Base-by-base conservation (phyloP, 2,113 vertebrate genomes). In the Regulus satrapa region DNA sequence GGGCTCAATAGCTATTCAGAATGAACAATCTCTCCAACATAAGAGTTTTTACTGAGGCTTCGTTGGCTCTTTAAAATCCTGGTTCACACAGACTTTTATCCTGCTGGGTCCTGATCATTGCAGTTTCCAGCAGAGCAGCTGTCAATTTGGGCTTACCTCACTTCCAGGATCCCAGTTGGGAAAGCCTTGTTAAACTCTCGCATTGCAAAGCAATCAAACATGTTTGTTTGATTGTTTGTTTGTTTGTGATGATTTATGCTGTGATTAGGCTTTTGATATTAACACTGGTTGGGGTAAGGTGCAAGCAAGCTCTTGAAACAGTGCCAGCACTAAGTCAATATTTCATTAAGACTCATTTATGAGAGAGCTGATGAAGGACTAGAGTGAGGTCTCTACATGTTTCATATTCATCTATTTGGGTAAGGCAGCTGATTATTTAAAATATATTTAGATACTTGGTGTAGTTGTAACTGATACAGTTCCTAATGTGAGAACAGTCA, bases 291-390 rank as follows among this genome's bases (percentile, higher is more conserved):
- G 84, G 92, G 78, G 78, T 66, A 85, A 95, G 84, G 94, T 95
- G 75, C 67, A 93, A 92, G 89, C 71, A 78, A 41, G 61, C 74
- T 95, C 78, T 89, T 95, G 95, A 95, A 95, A 89, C 87, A 41
- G 81, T 82, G 95, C 93, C 93, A 96, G 89, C 62, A 79, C 93
- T 80, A 76, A 95, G 89, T 92, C 95, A 95, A 62, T 96, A 89
- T 95, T 96, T 95, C 93, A 95, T 96, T 85, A 94, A 89, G 75
- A 69, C 45, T 91, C 89, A 88, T 92, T 96, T 93, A 73, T 59
- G 49, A 94, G 78, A 73, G 80, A 95, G 87, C 66, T 87, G 73
- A 51, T 5, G 8, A 85, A 71, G 92, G 76, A 36, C 89, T 85
- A 3, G 6, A 58, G 69, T n/a, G 72, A 92, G 77, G 66, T 32